phyloP scores from a whole-genome alignment of 1,140 invertebrate genomes.

The Oscheius sp. region DNA sequence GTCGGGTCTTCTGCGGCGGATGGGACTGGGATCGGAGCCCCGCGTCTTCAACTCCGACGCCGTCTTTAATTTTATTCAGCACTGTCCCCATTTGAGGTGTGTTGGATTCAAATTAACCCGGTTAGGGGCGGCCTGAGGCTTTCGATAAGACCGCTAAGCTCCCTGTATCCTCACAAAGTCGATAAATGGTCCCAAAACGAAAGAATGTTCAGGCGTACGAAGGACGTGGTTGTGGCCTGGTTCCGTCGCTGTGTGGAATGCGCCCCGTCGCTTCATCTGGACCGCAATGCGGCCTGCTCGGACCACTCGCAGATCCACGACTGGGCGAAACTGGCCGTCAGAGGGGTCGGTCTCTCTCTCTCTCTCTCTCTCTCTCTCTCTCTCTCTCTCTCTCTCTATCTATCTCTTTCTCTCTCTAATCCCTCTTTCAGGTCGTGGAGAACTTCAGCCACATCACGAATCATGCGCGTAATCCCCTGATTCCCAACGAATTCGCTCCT shows the following conservation, averaged over 20 bases:
- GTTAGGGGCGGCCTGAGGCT: too few species aligned
- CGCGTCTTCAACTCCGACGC: not conserved
- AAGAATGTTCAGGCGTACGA: not conserved
- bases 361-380: not conserved
- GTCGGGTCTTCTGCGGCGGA: not conserved
- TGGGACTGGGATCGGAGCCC: not conserved
- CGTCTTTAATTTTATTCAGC: not conserved
- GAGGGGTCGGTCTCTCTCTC: not conserved
- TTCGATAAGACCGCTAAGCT: too few species aligned
- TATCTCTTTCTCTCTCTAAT: too few species aligned
- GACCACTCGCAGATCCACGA: not conserved
- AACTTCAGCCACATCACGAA: not conserved
- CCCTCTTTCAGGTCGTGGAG: not conserved
- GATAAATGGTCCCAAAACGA: too few species aligned
- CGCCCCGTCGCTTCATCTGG: not conserved
- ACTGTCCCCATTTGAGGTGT: not conserved
- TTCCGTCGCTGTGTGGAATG: not conserved
- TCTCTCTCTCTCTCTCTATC: too few species aligned
- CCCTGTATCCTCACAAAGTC: too few species aligned
- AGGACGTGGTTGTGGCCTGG: not conserved
- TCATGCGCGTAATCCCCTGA: not conserved
- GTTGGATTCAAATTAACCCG: not conserved
- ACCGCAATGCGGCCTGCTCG: not conserved
- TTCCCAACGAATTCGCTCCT: not conserved
- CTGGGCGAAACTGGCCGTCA: not conserved